phyloP scores from a whole-genome alignment of 2,113 vertebrate genomes.

The Anoplopoma fimbria region DNA sequence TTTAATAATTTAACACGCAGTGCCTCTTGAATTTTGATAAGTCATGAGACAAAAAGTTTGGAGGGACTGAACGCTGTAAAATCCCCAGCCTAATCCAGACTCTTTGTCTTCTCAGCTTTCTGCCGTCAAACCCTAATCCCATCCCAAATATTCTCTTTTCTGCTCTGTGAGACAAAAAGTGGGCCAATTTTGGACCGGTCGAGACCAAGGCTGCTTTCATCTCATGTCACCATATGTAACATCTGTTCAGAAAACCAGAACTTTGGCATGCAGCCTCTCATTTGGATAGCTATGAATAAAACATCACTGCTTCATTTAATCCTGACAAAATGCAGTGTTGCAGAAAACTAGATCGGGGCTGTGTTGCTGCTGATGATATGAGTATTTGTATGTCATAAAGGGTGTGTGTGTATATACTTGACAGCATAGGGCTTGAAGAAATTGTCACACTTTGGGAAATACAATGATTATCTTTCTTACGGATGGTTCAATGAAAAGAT shows the following conservation, averaged over 20 bases:
- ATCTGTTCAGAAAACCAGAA: slow-evolving; percentile 39
- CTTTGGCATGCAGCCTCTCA: slow-evolving; percentile 32
- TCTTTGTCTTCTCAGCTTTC: slow-evolving; percentile 10
- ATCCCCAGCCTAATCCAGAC: background rate
- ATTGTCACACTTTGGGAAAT: background rate
- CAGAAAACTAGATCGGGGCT: background rate
- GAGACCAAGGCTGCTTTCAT: slow-evolving; percentile 40
- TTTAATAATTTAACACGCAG: slow-evolving; percentile 44
- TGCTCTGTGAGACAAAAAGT: slow-evolving; percentile 3
- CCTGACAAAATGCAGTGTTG: slow-evolving; percentile 13
- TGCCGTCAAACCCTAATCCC: slow-evolving; percentile 5
- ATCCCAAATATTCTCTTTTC: slow-evolving; percentile 1
- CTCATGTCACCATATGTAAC: slow-evolving; percentile 18
- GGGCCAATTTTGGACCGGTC: background rate
- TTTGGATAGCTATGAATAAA: slow-evolving; percentile 54
- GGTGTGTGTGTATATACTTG: background rate
- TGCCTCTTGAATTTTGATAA: slow-evolving; percentile 17
- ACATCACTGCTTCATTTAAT: slow-evolving; percentile 39
- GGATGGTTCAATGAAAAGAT: background rate
- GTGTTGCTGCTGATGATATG: slow-evolving; percentile 6
- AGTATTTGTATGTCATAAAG: no score
- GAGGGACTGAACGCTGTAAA: background rate
- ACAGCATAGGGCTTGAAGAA: background rate
- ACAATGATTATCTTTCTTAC: background rate
- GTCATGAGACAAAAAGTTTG: slow-evolving; percentile 36